A percentile compares a stretch with the other conserved stretches of the same genome.
Evolutionary conservation across 2,113 vertebrate species (phyloP).

Genomic region (Fukomys damarensis): DNA sequence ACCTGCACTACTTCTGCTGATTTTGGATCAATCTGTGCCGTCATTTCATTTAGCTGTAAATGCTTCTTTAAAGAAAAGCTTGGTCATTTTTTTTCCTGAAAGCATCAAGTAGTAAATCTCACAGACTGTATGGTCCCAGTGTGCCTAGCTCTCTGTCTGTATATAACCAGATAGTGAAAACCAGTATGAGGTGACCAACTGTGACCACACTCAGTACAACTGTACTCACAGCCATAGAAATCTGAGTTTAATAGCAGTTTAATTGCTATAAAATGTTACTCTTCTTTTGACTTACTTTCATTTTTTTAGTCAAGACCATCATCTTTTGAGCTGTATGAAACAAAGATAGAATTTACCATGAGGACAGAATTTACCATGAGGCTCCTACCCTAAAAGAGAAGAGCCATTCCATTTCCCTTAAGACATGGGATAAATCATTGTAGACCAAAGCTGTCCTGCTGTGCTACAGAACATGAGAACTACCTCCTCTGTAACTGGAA

Average conservation of each 20-base stretch:
- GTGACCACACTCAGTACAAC: neutral
- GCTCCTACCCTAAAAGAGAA: neutral
- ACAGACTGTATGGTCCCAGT: rapidly evolving
- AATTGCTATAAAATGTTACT: neutral
- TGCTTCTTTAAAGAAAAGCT: neutral
- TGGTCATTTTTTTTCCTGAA: neutral
- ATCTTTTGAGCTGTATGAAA: neutral
- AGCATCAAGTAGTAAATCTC: neutral
- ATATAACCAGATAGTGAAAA: neutral
- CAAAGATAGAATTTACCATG: no score
- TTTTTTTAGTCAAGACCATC: no score
- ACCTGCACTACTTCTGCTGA: neutral
- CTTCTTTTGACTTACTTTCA: neutral
- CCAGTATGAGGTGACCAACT: neutral
- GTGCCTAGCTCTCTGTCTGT: neutral
- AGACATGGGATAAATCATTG: neutral
- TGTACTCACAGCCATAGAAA: neutral
- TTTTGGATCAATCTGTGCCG: neutral
- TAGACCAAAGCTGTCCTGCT: neutral
- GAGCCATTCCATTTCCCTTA: neutral
- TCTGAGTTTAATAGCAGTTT: neutral
- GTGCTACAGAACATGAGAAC: neutral
- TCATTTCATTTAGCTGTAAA: neutral
- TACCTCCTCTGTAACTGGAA: neutral
- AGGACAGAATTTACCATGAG: neutral